Conservation (phyloP, 2,113 vertebrate genomes). For the Xenotilapia leptura region DNA sequence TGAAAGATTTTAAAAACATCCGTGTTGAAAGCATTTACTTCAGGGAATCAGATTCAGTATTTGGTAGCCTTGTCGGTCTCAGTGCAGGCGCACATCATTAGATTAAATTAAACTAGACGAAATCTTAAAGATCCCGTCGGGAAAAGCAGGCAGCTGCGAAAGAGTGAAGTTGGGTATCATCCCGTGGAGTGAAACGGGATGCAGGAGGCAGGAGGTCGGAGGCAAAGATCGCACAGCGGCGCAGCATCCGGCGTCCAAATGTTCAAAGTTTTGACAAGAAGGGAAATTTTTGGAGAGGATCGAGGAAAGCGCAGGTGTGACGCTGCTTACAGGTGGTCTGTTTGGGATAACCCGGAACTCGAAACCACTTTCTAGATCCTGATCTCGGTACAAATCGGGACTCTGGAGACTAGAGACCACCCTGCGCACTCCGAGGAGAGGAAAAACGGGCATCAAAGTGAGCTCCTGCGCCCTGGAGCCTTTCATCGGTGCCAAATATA, state of each 20-base stretch:
- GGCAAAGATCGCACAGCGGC: neutral
- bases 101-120: neutral
- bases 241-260: conserved; percentile 10
- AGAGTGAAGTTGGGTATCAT: neutral
- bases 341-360: neutral
- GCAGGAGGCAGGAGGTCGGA: neutral
- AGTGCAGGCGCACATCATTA: neutral
- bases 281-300: conserved; percentile 53
- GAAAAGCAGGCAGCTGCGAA: neutral
- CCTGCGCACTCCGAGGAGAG: conserved; percentile 35
- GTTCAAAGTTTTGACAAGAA: conserved; percentile 28
- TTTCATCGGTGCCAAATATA: conserved; percentile 17
- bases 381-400: conserved; percentile 19
- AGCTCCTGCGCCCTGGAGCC: conserved; percentile 21
- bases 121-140: neutral
- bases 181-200: conserved; percentile 23
- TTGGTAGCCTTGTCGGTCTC: neutral
- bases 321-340: conserved; percentile 33
- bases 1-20: neutral
- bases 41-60: neutral
- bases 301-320: conserved; percentile 61
- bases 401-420: conserved; percentile 8
- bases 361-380: neutral
- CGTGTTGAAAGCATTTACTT: neutral
- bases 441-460: neutral